Base-by-base conservation (phyloP, 92 coral and sea anemone species). In the Bergia puertoricense region DNA sequence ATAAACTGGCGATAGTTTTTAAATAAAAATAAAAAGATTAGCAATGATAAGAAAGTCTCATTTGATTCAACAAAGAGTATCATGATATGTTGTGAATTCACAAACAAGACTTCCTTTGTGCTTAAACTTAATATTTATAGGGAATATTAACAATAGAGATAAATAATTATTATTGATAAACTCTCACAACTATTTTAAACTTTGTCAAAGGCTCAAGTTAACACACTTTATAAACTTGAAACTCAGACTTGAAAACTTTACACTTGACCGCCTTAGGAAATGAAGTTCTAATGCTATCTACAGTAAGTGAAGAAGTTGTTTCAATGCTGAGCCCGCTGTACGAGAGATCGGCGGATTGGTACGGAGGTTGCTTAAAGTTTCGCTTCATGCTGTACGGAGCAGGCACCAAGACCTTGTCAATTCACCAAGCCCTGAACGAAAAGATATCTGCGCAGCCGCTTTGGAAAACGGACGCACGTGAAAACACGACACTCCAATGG, bases 351-450 rank as follows among this genome's bases (percentile, higher is more conserved):
- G 78, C 92, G 3, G 91, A 87, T n/a, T 90, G 92, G 41, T 89
- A 86, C 23, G 91, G 87, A 2, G 90, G 90, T 57, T 92, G 94
- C 44, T 62, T 92, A 16, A 79, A 68, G 56, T 92, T 92, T 72
- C 91, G 92, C 43, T 92, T 88, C 88, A 81, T 76, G 67, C 23
- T 92, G 82, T 85, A 76, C 46, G 95, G 95, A 30, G 88, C 90
- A 74, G 95, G 93, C 0, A 86, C 90, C 10, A 90, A 22, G 56
- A 72, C 85, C 18, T 77, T 92, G 30, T 78, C 48, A 13, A 46
- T 92, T 46, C 81, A 77, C 69, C 95, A 92, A 85, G 40, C 81
- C 16, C 36, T 85, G 86, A 65, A 57, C 59, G 86, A 81, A 40
- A 86, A 76, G 5, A 79, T 59, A 51, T 85, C 76, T 20, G 65